Conservation (phyloP, 2,113 vertebrate genomes). For the Nicator chloris region DNA sequence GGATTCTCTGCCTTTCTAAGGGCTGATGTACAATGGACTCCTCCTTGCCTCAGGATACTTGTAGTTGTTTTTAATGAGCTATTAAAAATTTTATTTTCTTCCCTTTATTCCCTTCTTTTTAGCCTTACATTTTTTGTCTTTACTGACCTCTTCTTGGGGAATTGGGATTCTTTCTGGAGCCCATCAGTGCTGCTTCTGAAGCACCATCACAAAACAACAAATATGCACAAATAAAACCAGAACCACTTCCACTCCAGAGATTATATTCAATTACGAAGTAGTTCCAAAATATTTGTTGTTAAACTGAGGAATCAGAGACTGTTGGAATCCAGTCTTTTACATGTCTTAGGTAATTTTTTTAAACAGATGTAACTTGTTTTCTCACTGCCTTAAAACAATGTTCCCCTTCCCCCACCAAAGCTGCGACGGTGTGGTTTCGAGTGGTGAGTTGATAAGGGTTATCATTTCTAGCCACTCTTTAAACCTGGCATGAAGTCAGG, state of each 20-base stretch:
- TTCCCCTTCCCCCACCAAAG: background rate
- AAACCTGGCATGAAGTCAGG: background rate
- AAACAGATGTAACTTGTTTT: background rate
- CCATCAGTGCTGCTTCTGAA: background rate
- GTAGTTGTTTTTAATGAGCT: background rate
- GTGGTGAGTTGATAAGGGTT: background rate
- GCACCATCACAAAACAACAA: background rate
- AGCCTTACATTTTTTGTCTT: background rate
- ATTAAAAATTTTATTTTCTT: background rate
- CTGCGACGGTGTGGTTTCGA: background rate
- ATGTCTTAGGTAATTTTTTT: background rate
- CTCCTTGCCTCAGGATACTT: background rate
- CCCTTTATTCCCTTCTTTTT: background rate
- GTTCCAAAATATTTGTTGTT: background rate
- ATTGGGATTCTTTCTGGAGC: background rate
- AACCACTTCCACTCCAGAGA: background rate
- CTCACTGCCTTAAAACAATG: background rate
- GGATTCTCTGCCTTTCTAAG: background rate
- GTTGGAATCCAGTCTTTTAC: background rate
- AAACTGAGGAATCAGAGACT: background rate
- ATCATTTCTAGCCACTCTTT: slow-evolving; percentile 13
- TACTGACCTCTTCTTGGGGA: background rate
- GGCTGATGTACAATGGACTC: background rate
- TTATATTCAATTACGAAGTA: background rate
- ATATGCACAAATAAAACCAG: background rate